Base-by-base conservation (phyloP, 2,888 invertebrate genomes). In the Agriopis aurantiaria region DNA sequence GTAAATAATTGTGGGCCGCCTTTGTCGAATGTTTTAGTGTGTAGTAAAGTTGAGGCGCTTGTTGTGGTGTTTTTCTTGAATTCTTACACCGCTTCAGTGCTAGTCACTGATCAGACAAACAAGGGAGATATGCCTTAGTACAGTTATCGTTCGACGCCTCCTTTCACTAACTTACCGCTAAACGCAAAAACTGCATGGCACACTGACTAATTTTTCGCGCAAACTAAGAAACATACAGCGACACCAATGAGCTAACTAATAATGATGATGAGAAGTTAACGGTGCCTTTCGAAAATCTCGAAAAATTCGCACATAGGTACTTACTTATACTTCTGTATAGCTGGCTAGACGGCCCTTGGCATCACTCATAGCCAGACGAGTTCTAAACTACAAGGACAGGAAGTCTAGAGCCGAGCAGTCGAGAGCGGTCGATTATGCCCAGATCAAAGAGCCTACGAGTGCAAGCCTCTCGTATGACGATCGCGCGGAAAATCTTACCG, bases 1-100 rank as follows among this genome's bases (percentile, higher is more conserved):
- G 84, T 82, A 84, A 89, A 89, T 89, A 87, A 88, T 88, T 85
- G 84, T 80, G 76, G 79, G 68, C 74, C 72, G 78, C 78, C 77
- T 78, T 82, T 80, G 80, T 82, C 73, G 73, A 70, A 67, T 74
- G 75, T 69, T 75, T 71, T 70, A 70, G 73, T 72, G 73, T 76
- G 75, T 75, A 76, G 62, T 76, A 74, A 74, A 72, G 72, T 76
- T 69, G 61, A 66, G 63, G 48, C 72, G 57, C 70, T 66, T 59
- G 58, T 59, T 70, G 58, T 59, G 56, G 55, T 72, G 72, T 73
- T 72, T 73, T 74, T 75, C 75, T 68, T 71, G 64, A 67, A 75
- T 48, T 63, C 48, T 52, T 62, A 58, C 46, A 33, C 56, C 33
- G 58, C 46, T 8, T 12, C 58, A 33, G 23, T n/a, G 58, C 58